These are phyloP conservation scores for Zoanthus gigantus DNA, from an alignment of 92 coral and sea anemone species.

Conservation along the genomic window DNA sequence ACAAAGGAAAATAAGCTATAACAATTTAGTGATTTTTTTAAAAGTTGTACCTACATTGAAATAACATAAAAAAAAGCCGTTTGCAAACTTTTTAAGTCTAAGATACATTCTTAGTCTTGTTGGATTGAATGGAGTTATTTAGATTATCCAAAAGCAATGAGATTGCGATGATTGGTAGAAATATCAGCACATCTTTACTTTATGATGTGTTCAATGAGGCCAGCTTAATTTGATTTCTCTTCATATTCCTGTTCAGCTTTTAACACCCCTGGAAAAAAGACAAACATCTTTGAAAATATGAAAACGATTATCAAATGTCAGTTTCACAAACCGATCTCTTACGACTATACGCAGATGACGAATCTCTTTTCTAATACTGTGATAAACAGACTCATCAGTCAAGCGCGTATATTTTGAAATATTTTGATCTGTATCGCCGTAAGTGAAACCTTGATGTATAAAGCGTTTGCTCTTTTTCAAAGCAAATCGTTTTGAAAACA, in stretches of 20 bases:
- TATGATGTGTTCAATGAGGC: slow-evolving; percentile 13
- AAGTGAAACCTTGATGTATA: too few species aligned
- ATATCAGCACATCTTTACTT: not conserved
- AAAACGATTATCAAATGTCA: not conserved
- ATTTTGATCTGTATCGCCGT: too few species aligned
- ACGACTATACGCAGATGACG: not conserved
- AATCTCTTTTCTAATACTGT: not conserved
- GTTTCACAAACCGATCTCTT: not conserved
- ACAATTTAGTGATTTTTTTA: not conserved
- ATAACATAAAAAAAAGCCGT: not conserved
- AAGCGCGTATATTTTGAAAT: too few species aligned
- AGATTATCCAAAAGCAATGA: not conserved
- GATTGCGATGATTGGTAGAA: slow-evolving; percentile 9
- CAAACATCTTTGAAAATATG: not conserved
- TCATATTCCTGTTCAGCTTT: slow-evolving; percentile 15
- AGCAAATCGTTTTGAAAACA: too few species aligned
- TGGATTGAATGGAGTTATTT: not conserved
- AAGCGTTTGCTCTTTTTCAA: too few species aligned
- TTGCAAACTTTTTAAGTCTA: not conserved
- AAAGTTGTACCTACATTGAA: not conserved
- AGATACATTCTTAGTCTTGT: not conserved
- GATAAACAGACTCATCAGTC: too few species aligned
- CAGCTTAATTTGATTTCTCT: slow-evolving; percentile 21
- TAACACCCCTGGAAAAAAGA: not conserved
- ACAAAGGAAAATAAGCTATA: not conserved